Evolutionary conservation across 1,140 invertebrate genomes (phyloP), one percentile per base, ranked within the genome.

Genomic region (Ceratina australensis): DNA sequence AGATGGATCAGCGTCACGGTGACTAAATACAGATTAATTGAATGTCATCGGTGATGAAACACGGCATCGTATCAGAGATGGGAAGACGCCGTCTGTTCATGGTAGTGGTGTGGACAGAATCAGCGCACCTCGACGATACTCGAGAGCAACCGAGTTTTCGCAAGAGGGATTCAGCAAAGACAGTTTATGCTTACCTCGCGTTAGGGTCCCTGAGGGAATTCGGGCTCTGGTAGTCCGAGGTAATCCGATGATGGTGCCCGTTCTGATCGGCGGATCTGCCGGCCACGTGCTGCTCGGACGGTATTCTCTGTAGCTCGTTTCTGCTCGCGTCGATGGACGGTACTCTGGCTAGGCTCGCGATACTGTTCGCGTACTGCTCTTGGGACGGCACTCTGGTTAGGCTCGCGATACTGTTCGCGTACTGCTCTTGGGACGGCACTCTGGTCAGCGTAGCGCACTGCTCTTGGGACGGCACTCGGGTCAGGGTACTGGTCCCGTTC

Each of bases 131-230:
- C 26, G 3, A 60, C 12, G 26, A 22, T 20, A 54, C 10, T 24
- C n/a, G 75, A 22, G 33, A 74, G n/a, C 15, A 47, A 52, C 4
- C 28, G 16, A 56, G 56, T 13, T 42, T 64, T 20, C 20, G 60
- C n/a, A 3, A 47, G 16, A 47, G 22, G 18, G 54, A 50, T 60
- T 20, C 18, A 66, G 89, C 90, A 91, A 91, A 91, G 90, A 91
- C 91, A 90, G 75, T 91, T 90, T 89, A 91, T 87, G 90, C 90
- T 92, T 90, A 92, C 91, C 91, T 92, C 87, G 87, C 88, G 81
- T 87, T 88, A 75, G 84, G 87, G 77, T 91, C 89, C 82, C 89
- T 87, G 69, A 89, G 77, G 59, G 87, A 82, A 81, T 89, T 86
- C 56, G 90, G 88, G 66, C 87, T 91, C 84, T 92, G 90, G 85